These are phyloP conservation scores for Macrosteles quadrilineatus DNA, from an alignment of 1,140 invertebrate genomes.

Conservation along the genomic window DNA sequence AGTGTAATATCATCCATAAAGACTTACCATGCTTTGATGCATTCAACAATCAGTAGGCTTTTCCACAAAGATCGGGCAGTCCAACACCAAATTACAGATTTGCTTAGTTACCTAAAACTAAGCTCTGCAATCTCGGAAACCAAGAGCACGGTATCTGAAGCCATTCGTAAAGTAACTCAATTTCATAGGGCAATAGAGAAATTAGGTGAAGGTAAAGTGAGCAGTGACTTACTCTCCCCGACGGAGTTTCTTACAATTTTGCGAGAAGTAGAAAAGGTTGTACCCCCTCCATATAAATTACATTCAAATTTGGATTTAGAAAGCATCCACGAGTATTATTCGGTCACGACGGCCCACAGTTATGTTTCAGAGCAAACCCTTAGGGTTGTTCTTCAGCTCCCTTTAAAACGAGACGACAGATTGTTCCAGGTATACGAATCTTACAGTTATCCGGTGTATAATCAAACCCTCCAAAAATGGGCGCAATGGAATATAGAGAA, in stretches of 20 bases:
- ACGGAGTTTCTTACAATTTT: background rate
- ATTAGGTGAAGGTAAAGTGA: background rate
- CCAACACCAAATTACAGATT: too few relatives aligned
- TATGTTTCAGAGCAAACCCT: background rate
- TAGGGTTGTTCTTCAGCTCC: background rate
- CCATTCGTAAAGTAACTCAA: background rate
- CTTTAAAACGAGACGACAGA: background rate
- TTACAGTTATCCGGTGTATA: background rate
- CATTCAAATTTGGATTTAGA: background rate
- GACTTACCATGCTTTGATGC: too few relatives aligned
- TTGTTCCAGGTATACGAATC: background rate
- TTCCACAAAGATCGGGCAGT: background rate
- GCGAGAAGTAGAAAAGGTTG: background rate
- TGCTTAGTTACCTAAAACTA: too few relatives aligned
- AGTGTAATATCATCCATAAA: too few relatives aligned
- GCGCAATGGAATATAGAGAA: background rate
- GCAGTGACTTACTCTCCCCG: background rate
- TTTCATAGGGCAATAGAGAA: background rate
- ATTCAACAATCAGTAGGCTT: too few relatives aligned
- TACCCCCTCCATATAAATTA: background rate
- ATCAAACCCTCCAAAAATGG: background rate
- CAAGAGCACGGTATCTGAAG: background rate
- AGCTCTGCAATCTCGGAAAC: too few relatives aligned
- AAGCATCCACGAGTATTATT: background rate
- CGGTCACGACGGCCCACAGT: background rate